Evolutionary conservation across 2,113 vertebrate species (phyloP).

Genomic region (Cromileptes altivelis): DNA sequence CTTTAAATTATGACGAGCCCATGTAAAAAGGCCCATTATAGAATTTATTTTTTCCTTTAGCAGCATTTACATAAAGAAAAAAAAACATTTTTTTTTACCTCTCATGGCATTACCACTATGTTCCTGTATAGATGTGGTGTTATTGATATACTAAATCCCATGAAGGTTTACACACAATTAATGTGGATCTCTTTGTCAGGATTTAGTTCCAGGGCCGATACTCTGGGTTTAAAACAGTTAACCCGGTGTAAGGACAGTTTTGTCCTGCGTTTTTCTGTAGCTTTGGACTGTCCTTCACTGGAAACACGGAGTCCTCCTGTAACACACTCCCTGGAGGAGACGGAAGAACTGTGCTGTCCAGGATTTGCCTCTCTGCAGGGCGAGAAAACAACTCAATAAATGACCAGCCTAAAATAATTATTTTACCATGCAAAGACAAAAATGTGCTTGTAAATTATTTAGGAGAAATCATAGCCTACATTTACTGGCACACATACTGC

Average conservation of each 20-base stretch:
- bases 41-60: conserved; percentile 20
- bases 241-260: conserved; percentile 65
- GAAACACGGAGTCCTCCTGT: conserved; percentile 56
- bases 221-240: conserved; percentile 75
- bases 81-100: background rate
- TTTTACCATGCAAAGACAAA: background rate
- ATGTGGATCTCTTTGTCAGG: background rate
- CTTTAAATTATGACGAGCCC: conserved; percentile 51
- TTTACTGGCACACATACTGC: background rate
- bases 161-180: background rate
- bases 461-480: background rate
- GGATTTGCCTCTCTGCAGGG: conserved; percentile 55
- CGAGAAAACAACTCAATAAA: background rate
- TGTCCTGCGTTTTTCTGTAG: conserved; percentile 62
- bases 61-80: conserved; percentile 45
- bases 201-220: conserved; percentile 85
- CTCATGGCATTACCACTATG: conserved; percentile 6
- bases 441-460: background rate
- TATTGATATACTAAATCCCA: background rate
- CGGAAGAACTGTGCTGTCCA: conserved; percentile 63
- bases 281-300: conserved; percentile 54
- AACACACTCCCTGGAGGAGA: conserved; percentile 50
- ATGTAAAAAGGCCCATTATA: conserved; percentile 45
- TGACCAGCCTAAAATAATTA: background rate
- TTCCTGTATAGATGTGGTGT: background rate